Evolutionary conservation across 2,797 vertebrate species (phyloP), one percentile per base, ranked within the genome.

Genomic region (Artibeus jamaicensis): DNA sequence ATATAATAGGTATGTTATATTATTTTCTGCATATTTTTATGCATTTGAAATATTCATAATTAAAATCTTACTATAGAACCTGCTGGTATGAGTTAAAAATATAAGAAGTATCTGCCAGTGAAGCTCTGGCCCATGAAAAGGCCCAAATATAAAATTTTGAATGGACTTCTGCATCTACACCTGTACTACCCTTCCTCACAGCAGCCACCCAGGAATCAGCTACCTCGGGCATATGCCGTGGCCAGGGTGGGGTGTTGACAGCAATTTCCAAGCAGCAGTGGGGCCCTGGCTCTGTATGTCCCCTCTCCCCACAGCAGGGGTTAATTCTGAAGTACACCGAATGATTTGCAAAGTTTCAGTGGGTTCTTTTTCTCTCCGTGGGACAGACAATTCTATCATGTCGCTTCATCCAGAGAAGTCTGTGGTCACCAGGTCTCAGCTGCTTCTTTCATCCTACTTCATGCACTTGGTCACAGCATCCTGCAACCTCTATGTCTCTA

Each of bases 61-160:
- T 83, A 70, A 96, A 74, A 46, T 53, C 76, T 68, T 74, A 84
- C 65, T 73, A 34, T 44, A 86, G 89, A 81, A 57, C 37, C 14
- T 71, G n/a, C 26, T 34, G 26, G 32, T 26, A 8, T 39, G 18
- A 90, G 19, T 92, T 90, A 90, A 93, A 96, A 92, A 81, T 70
- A 12, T 34, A 93, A 85, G 55, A 86, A 82, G 18, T 48, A 84
- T 71, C n/a, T 73, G 19, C 18, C 44, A 77, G n/a, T 5, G 1
- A 7, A 85, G 4, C 32, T n/a, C 19, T 82, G 44, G 26, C n/a
- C 26, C 55, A 67, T 0, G 22, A 73, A 68, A 84, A 77, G 53
- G 16, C 26, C 34, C 53, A 77, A 11, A 57, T 16, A 65, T n/a
- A 22, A 42, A 70, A 88, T 42, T 86, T 68, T 82, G 62, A 74